Conservation (phyloP, 2,113 vertebrate genomes). For the Saccopteryx bilineata region DNA sequence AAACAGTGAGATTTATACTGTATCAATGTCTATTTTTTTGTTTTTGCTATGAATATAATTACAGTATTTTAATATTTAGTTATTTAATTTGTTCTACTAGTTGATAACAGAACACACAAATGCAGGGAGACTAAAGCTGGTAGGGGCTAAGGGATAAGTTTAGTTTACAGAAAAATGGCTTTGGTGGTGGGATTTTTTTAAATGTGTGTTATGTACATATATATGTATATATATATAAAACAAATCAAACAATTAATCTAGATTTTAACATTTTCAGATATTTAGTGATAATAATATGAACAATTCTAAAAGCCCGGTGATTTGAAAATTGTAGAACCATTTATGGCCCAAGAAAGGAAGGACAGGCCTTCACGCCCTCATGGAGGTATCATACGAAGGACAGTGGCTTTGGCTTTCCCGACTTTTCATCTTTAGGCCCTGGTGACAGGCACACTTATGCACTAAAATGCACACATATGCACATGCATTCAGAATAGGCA, state of each 20-base stretch:
- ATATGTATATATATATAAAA: constrained; percentile 87
- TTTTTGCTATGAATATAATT: constrained; percentile 88
- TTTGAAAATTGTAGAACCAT: constrained; percentile 68
- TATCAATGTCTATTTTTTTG: constrained; percentile 85
- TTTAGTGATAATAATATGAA: constrained; percentile 82
- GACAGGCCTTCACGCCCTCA: constrained; percentile 45
- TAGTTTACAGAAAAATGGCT: constrained; percentile 82
- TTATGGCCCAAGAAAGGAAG: constrained; percentile 72
- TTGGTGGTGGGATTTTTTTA: constrained; percentile 84
- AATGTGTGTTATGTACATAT: constrained; percentile 84
- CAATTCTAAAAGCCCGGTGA: constrained; percentile 82
- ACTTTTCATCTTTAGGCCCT: constrained; percentile 75
- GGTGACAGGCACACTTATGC: constrained; percentile 86
- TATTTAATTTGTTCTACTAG: constrained; percentile 88
- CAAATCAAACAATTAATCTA: constrained; percentile 84
- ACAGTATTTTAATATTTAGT: constrained; percentile 88
- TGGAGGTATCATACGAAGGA: neutral
- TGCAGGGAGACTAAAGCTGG: constrained; percentile 77
- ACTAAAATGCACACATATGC: constrained; percentile 87
- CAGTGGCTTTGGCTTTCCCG: constrained; percentile 73
- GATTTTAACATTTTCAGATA: constrained; percentile 85
- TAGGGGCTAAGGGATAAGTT: constrained; percentile 71
- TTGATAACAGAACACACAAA: constrained; percentile 85
- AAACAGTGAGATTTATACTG: constrained; percentile 85
- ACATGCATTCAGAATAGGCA: constrained; percentile 78